Percentiles rank a stretch among this genome's conserved stretches.
These are phyloP conservation scores for Prenolepis imparis DNA, from an alignment of 2,888 invertebrate species.

Conservation along the genomic window DNA sequence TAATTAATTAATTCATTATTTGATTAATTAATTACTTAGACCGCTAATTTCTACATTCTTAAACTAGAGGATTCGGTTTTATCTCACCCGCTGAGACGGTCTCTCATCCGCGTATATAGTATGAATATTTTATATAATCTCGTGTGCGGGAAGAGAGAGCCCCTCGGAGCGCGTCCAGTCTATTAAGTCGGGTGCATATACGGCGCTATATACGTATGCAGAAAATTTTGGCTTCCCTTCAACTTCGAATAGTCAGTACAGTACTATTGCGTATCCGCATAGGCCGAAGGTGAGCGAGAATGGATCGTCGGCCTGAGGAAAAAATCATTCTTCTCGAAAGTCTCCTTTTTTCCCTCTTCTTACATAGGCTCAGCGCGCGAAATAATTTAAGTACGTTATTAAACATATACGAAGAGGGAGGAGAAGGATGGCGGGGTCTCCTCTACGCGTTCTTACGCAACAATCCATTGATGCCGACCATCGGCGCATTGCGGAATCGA, in stretches of 20 bases:
- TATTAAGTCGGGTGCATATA: conserved; percentile 75
- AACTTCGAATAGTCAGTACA: conserved; percentile 71
- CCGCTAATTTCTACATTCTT: conserved; percentile 82
- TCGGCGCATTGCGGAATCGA: conserved; percentile 59
- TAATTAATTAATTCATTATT: conserved; percentile 68
- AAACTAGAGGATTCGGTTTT: conserved; percentile 82
- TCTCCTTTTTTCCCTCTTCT: neutral
- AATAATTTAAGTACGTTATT: conserved; percentile 51
- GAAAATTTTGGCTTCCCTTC: conserved; percentile 81
- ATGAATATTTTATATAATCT: conserved; percentile 63
- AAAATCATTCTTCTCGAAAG: neutral
- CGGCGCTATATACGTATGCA: conserved; percentile 78
- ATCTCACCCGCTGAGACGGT: conserved; percentile 85
- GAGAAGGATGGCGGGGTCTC: neutral
- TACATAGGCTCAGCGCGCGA: neutral
- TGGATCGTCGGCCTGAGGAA: neutral
- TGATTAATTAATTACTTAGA: conserved; percentile 80
- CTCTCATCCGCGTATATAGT: conserved; percentile 73
- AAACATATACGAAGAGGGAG: neutral
- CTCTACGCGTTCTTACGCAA: conserved; percentile 26
- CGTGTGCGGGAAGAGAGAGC: conserved; percentile 77
- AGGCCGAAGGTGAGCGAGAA: conserved; percentile 21
- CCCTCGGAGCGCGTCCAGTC: conserved; percentile 86
- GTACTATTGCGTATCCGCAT: conserved; percentile 54
- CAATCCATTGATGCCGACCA: conserved; percentile 51